Base-by-base conservation (phyloP, 2,113 vertebrate genomes). In the Oriolus oriolus region DNA sequence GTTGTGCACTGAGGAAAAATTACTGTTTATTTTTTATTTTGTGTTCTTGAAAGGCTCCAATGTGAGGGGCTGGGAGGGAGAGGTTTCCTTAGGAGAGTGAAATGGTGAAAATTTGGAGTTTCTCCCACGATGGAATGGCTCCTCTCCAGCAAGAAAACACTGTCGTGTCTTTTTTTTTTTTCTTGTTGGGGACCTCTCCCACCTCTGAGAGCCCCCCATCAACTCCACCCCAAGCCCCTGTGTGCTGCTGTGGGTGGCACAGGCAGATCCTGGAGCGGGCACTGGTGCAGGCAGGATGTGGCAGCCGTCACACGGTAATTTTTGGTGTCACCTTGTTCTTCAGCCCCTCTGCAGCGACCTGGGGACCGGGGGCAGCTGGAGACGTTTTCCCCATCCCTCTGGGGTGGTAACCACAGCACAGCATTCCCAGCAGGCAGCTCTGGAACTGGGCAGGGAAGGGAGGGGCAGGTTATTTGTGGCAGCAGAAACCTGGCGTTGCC, bases 371-470 rank as follows among this genome's bases (percentile, higher is more conserved):
- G 18, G 33, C n/a, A 9, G 75, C 65, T 0, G 91, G 95, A 8
- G 84, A 35, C 0, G 90, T 92, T 61, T 94, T 95, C n/a, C 69
- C 77, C 1, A 2, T 39, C 0, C 24, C 33, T 35, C 47, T 1
- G 7, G 87, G 81, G 5, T 49, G 78, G 42, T 57, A 13, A 19
- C 97, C 95, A 13, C 97, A 97, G 87, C 97, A 96, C 65, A 97
- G 13, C 61, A 39, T 96, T 26, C 49, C 81, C 95, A 97, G 75
- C 92, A 97, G 91, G 87, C 97, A 98, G 81, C 96, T 87, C 91
- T 97, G 97, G 71, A 98, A 98, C 98, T 97, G 80, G 50, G 26
- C 64, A 74, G 66, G 63, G 79, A 42, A 84, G 56, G 76, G 70
- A 78, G 42, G 39, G 2, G 1, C 7, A 7, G 57, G 68, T 89